phyloP scores from a whole-genome alignment of 2,797 vertebrate species.

The Sparus aurata region DNA sequence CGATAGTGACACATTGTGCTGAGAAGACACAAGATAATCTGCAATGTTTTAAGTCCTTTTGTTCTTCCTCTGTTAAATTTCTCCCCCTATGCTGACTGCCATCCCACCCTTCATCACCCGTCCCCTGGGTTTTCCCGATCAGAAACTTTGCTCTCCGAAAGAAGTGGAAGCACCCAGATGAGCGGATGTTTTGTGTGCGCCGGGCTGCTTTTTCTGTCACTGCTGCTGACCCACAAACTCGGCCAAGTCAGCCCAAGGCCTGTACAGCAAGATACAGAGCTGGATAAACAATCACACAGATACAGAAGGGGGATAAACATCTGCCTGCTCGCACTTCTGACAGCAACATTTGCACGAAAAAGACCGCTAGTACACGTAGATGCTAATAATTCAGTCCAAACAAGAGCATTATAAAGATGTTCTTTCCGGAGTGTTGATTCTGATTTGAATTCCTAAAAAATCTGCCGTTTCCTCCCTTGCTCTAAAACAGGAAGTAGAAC shows the following conservation, averaged over 20 bases:
- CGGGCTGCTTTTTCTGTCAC: constrained; percentile 45
- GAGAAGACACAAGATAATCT: constrained; percentile 37
- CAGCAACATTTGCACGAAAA: not conserved
- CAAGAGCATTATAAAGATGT: constrained; percentile 14
- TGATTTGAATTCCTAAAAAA: constrained; percentile 87
- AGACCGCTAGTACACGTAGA: not conserved
- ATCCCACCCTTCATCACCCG: constrained; percentile 48
- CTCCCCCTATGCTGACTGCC: constrained; percentile 22
- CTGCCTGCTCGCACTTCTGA: constrained; percentile 31
- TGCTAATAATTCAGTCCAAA: not conserved
- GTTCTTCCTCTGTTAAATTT: constrained; percentile 37
- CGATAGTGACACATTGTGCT: constrained; percentile 21
- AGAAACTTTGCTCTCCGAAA: constrained; percentile 47
- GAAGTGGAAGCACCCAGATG: constrained; percentile 49
- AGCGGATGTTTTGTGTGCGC: constrained; percentile 49
- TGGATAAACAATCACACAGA: constrained; percentile 45
- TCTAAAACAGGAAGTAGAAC: constrained; percentile 84
- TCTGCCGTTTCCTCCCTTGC: constrained; percentile 83
- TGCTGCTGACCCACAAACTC: constrained; percentile 68
- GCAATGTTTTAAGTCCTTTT: constrained; percentile 49
- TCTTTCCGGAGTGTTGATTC: constrained; percentile 44
- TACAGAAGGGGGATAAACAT: constrained; percentile 45
- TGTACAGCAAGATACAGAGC: constrained; percentile 13
- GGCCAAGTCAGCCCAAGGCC: constrained; percentile 54
- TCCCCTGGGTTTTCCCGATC: constrained; percentile 53